Conservation (phyloP, 2,888 invertebrate species). For the Anagyrus pseudococci region DNA sequence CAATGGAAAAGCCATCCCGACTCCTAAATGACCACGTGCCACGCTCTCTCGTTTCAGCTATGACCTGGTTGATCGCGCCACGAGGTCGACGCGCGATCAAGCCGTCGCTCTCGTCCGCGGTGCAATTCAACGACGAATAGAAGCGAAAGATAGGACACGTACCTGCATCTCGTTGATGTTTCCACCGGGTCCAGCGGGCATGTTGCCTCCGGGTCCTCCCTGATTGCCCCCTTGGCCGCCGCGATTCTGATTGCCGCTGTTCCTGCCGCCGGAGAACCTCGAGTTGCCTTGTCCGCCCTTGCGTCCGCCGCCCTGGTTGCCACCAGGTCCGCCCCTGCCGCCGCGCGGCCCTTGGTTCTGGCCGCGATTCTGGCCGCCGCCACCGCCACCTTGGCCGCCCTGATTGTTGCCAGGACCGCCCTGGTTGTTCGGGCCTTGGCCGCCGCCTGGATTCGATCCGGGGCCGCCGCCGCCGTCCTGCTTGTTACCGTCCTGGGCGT, state of each 20-base stretch:
- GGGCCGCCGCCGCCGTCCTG: constrained; percentile 45
- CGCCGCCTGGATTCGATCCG: constrained; percentile 40
- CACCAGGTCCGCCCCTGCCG: constrained; percentile 35
- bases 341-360: too few relatives aligned
- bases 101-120: too few relatives aligned
- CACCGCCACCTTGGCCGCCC: constrained; percentile 20
- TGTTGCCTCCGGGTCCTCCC: constrained; percentile 17
- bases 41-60: too few relatives aligned
- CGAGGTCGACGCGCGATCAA: too few relatives aligned
- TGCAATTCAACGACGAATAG: too few relatives aligned
- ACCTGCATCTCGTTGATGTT: constrained; percentile 35
- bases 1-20: too few relatives aligned
- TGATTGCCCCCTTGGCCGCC: constrained; percentile 39
- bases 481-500: constrained; percentile 47
- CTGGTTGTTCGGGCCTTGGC: constrained; percentile 17
- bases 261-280: constrained; percentile 33
- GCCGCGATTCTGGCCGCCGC: constrained; percentile 39
- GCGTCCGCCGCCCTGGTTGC: constrained; percentile 28
- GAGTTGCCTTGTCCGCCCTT: constrained; percentile 42
- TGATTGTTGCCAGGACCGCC: constrained; percentile 35
- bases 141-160: too few relatives aligned
- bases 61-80: too few relatives aligned
- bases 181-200: constrained; percentile 23
- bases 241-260: constrained; percentile 44
- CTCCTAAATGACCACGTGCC: too few relatives aligned